Percentiles rank a stretch among this genome's conserved stretches.
phyloP scores from a whole-genome alignment of 2,113 vertebrate species.

The Oryzias javanicus region DNA sequence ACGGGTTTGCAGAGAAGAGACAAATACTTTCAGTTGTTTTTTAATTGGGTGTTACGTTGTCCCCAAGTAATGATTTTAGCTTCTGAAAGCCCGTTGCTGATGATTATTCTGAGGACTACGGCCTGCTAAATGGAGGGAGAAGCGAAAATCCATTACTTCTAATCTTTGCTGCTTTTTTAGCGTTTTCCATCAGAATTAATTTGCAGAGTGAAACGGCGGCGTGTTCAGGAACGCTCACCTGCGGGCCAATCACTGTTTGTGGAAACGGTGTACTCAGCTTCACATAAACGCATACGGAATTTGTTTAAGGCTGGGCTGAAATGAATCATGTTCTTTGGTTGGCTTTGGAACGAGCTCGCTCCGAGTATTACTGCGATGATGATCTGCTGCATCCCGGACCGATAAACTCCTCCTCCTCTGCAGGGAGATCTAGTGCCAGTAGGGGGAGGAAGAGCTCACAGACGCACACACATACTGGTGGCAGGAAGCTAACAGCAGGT shows the following conservation, averaged over 20 bases:
- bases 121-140: not conserved
- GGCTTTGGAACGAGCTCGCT: not conserved
- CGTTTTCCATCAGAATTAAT: not conserved
- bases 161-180: not conserved
- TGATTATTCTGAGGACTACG: not conserved
- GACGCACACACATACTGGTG: too few relatives aligned
- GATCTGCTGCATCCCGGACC: not conserved
- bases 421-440: too few relatives aligned
- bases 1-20: too few relatives aligned
- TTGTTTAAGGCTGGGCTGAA: not conserved
- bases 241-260: not conserved
- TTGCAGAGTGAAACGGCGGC: not conserved
- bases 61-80: not conserved
- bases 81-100: not conserved
- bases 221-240: not conserved
- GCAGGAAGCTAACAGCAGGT: too few relatives aligned
- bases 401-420: too few relatives aligned
- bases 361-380: not conserved
- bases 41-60: not conserved
- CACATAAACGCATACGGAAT: not conserved
- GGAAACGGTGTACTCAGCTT: not conserved
- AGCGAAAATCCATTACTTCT: not conserved
- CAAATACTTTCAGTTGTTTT: too few relatives aligned
- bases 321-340: not conserved
- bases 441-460: too few relatives aligned